phyloP scores from a whole-genome alignment of 1,140 invertebrate genomes.

The Papilio helenus region DNA sequence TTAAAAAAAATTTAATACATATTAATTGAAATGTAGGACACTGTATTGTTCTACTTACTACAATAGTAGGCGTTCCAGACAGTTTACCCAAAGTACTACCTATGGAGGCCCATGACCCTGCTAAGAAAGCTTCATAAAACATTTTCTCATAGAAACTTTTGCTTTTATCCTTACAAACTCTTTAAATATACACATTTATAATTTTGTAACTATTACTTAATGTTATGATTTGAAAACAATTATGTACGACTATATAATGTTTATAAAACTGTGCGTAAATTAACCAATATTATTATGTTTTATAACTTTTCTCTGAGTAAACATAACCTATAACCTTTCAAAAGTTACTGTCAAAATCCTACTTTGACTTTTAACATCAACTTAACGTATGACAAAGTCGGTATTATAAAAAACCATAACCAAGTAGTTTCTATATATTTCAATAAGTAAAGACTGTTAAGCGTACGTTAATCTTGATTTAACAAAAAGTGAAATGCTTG shows the following conservation, averaged over 20 bases:
- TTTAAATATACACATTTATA: constrained; percentile 4
- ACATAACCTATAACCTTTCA: neutral
- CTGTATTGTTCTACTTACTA: constrained; percentile 56
- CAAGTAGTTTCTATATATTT: too few relatives aligned
- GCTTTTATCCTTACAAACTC: neutral
- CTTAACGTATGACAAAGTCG: too few relatives aligned
- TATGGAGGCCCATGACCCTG: constrained; percentile 73
- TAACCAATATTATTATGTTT: neutral
- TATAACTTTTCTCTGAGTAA: neutral
- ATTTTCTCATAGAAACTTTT: constrained; percentile 44
- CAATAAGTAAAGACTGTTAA: too few relatives aligned
- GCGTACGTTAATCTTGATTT: too few relatives aligned
- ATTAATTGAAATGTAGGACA: neutral
- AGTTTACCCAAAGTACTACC: constrained; percentile 78
- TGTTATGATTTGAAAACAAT: neutral
- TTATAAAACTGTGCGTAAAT: neutral
- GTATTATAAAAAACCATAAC: too few relatives aligned
- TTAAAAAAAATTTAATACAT: too few relatives aligned
- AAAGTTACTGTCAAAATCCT: neutral
- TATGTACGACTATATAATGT: neutral
- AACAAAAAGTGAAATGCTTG: too few relatives aligned
- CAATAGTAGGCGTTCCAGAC: constrained; percentile 60
- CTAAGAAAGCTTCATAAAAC: constrained; percentile 70
- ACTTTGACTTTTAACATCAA: neutral
- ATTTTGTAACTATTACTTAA: neutral